phyloP scores from a whole-genome alignment of 2,113 vertebrate genomes.

The Perca fluviatilis region DNA sequence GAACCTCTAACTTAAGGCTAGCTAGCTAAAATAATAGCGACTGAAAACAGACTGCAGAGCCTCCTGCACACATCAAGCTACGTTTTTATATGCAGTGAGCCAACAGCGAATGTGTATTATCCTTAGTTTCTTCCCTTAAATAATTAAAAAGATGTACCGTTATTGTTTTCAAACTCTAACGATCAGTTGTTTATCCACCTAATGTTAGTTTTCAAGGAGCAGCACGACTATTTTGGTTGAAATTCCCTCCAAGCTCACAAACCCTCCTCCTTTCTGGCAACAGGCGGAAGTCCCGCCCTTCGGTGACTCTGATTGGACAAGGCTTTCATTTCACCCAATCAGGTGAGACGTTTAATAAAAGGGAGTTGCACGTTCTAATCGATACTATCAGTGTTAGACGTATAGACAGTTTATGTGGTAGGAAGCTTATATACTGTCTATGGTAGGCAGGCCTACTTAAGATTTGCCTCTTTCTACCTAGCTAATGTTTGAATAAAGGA shows the following conservation, averaged over 20 bases:
- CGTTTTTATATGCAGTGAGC: background rate
- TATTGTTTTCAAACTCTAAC: background rate
- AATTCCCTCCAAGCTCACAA: slow-evolving; percentile 74
- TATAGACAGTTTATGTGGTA: too few relatives aligned
- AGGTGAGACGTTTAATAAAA: background rate
- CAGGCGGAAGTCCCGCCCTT: slow-evolving; percentile 60
- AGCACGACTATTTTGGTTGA: slow-evolving; percentile 34
- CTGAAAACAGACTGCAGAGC: background rate
- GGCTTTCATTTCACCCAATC: slow-evolving; percentile 15
- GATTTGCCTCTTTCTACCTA: too few relatives aligned
- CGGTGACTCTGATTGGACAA: slow-evolving; percentile 32
- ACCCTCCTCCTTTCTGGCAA: background rate
- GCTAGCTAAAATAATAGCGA: slow-evolving; percentile 26
- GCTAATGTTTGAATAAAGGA: background rate
- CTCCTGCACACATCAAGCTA: background rate
- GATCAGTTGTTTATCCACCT: background rate
- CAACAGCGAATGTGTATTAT: accelerated
- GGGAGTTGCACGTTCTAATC: accelerated
- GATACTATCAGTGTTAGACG: background rate
- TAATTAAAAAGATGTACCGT: accelerated
- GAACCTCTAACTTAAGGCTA: background rate
- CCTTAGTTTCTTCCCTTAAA: background rate
- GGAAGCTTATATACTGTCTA: too few relatives aligned
- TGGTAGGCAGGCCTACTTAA: too few relatives aligned
- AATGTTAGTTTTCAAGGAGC: background rate